Conservation (phyloP, 2,113 vertebrate genomes). For the Pandion haliaetus region DNA sequence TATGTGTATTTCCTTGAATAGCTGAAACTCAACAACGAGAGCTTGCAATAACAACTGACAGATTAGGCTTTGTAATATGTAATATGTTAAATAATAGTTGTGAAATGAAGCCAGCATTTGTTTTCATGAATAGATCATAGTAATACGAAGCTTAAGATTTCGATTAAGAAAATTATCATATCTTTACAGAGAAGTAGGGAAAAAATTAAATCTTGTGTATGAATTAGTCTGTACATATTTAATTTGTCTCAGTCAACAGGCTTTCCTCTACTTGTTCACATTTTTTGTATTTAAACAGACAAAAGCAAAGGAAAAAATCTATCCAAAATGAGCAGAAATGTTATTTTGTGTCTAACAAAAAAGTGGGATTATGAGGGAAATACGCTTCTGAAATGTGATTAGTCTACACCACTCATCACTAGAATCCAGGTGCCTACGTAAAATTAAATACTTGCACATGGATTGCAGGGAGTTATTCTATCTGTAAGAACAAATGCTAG, state of each 20-base stretch:
- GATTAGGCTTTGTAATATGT: neutral
- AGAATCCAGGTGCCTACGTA: neutral
- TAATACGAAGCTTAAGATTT: neutral
- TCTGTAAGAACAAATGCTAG: neutral
- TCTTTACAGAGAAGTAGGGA: neutral
- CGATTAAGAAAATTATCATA: neutral
- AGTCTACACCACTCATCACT: neutral
- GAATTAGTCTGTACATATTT: neutral
- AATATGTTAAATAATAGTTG: neutral
- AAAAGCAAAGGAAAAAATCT: neutral
- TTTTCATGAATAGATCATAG: neutral
- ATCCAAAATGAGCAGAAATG: neutral
- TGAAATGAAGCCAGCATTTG: neutral
- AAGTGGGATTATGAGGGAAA: neutral
- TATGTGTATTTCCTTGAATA: neutral
- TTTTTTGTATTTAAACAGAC: neutral
- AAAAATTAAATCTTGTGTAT: neutral
- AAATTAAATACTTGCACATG: neutral
- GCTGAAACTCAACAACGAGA: neutral
- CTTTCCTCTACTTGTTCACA: neutral
- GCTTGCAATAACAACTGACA: neutral
- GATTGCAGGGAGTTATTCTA: neutral
- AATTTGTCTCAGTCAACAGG: neutral
- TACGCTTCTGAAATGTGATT: neutral
- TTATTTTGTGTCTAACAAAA: constrained; percentile 9